phyloP scores from a whole-genome alignment of 2,888 invertebrate genomes.

The Drosophila paramelanica region DNA sequence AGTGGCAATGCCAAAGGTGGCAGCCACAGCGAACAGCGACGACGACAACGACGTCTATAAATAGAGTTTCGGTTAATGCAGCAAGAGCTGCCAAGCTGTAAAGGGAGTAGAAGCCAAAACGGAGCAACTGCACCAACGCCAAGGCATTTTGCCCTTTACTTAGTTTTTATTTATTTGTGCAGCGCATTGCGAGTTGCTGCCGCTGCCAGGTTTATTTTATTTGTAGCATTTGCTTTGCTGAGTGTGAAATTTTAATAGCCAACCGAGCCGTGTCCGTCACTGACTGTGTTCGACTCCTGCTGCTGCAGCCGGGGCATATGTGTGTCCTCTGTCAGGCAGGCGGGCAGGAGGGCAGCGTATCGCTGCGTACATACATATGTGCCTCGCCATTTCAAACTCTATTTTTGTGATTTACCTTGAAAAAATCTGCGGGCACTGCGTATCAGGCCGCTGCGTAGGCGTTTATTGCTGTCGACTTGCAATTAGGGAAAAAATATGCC shows the following conservation, averaged over 20 bases:
- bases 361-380: constrained; percentile 44
- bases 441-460: constrained; percentile 45
- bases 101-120: constrained; percentile 41
- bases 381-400: constrained; percentile 40
- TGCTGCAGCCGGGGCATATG: constrained; percentile 52
- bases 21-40: constrained; percentile 39
- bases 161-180: constrained; percentile 73
- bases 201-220: constrained; percentile 74
- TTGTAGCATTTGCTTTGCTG: constrained; percentile 79
- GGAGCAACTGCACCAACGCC: constrained; percentile 41
- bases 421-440: constrained; percentile 51
- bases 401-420: constrained; percentile 76
- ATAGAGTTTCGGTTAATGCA: constrained; percentile 45
- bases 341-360: constrained; percentile 2
- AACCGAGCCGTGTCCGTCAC: constrained; percentile 77
- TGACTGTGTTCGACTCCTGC: constrained; percentile 49
- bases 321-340: constrained; percentile 62
- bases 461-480: constrained; percentile 31
- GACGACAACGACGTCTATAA: constrained; percentile 46
- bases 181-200: constrained; percentile 40
- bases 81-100: constrained; percentile 6
- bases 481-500: constrained; percentile 41
- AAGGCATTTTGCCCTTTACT: constrained; percentile 69
- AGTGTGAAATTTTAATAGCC: constrained; percentile 82
- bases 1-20: constrained; percentile 72